Conservation (phyloP, 2,888 invertebrate genomes). For the Elgonia sp. region DNA sequence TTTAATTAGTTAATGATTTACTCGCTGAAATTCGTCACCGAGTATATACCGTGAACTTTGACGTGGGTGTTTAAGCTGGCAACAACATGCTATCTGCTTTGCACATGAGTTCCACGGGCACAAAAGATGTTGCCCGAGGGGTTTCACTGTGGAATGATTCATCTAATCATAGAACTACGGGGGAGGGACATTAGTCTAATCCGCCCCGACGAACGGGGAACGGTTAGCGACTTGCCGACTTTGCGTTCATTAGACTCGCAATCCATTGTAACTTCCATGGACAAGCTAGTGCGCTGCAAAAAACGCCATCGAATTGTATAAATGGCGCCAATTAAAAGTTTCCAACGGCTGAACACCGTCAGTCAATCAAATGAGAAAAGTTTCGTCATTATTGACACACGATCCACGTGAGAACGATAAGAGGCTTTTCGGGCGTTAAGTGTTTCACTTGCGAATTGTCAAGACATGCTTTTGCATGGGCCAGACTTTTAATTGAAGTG, state of each 20-base stretch:
- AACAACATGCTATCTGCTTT: conserved; percentile 62
- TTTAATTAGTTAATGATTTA: conserved; percentile 35
- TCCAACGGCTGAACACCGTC: conserved; percentile 55
- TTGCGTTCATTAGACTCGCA: conserved; percentile 43
- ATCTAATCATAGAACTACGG: conserved; percentile 67
- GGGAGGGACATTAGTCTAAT: conserved; percentile 42
- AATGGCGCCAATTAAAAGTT: conserved; percentile 73
- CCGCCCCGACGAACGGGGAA: neutral
- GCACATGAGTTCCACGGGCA: conserved; percentile 60
- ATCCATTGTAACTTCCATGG: conserved; percentile 41
- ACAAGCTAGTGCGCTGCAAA: neutral
- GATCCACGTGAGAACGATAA: conserved; percentile 59
- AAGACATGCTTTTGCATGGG: neutral
- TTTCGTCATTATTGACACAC: conserved; percentile 60
- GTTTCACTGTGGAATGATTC: conserved; percentile 66
- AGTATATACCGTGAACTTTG: conserved; percentile 1
- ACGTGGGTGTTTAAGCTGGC: conserved; percentile 56
- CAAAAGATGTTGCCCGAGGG: conserved; percentile 72
- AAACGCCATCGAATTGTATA: conserved; percentile 34
- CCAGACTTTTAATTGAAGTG: conserved; percentile 48
- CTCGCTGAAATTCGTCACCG: conserved; percentile 31
- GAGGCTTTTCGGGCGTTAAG: conserved; percentile 27
- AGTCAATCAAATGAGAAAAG: conserved; percentile 58
- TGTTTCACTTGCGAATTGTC: conserved; percentile 17
- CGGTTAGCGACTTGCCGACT: neutral